These are phyloP conservation scores for Arion vulgaris DNA, from an alignment of 1,140 invertebrate species.

Conservation along the genomic window DNA sequence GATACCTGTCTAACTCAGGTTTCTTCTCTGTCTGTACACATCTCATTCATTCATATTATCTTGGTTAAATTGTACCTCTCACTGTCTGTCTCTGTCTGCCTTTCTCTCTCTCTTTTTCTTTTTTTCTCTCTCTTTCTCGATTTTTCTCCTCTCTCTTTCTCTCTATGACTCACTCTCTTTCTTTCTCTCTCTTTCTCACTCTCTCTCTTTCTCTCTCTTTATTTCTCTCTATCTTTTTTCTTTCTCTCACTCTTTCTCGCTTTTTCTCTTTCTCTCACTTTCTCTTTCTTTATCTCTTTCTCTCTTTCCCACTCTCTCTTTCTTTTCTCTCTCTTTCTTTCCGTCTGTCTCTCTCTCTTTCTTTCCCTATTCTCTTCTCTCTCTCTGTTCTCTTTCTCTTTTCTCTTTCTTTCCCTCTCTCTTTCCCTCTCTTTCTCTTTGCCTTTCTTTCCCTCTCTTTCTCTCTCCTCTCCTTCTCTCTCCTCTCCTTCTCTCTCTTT, in stretches of 20 bases:
- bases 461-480: neutral
- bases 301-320: neutral
- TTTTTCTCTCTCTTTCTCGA: constrained; percentile 1
- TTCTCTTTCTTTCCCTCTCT: constrained; percentile 20
- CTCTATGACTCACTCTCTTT: constrained; percentile 13
- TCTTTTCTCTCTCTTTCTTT: too few relatives aligned
- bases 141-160: neutral
- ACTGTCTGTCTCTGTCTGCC: neutral
- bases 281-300: too few relatives aligned
- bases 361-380: neutral
- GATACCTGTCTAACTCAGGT: too few relatives aligned
- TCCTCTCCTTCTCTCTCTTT: constrained; percentile 1
- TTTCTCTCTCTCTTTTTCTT: constrained; percentile 6
- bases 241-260: too few relatives aligned
- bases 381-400: neutral
- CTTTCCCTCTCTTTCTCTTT: constrained; percentile 35
- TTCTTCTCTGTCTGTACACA: too few relatives aligned
- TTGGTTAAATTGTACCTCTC: too few relatives aligned
- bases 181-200: too few relatives aligned
- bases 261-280: too few relatives aligned
- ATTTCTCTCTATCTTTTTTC: neutral
- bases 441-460: constrained; percentile 26
- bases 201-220: neutral
- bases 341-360: constrained; percentile 12
- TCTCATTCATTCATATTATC: too few relatives aligned